These are phyloP conservation scores for Cerastoderma edule DNA, from an alignment of 2,888 invertebrate genomes.

Conservation along the genomic window DNA sequence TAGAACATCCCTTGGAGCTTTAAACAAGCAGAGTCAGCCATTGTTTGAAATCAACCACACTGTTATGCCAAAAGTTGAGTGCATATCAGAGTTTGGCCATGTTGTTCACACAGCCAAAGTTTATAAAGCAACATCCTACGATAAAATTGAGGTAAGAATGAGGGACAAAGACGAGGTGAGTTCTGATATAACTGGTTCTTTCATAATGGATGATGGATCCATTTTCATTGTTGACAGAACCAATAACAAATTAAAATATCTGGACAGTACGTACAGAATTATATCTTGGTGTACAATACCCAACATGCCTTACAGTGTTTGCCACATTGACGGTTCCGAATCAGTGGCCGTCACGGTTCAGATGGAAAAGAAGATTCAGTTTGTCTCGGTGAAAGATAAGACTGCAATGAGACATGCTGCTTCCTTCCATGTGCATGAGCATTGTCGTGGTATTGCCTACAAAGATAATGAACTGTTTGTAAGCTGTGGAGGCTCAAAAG, in stretches of 20 bases:
- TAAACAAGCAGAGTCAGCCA: not conserved
- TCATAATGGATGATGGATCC: not conserved
- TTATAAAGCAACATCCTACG: too few species aligned
- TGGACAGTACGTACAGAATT: not conserved
- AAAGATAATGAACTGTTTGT: not conserved
- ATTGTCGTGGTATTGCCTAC: slow-evolving; percentile 3
- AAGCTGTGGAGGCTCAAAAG: not conserved
- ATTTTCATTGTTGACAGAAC: not conserved
- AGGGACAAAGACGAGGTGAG: not conserved
- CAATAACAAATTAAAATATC: not conserved
- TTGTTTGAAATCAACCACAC: not conserved
- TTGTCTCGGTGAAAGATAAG: not conserved
- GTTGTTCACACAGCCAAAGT: not conserved
- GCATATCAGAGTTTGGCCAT: not conserved
- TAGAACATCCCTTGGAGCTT: not conserved
- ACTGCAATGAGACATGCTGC: not conserved
- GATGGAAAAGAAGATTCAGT: not conserved
- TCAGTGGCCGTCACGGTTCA: not conserved
- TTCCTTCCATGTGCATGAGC: not conserved
- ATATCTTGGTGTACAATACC: not conserved
- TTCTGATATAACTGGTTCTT: not conserved
- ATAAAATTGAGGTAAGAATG: not conserved
- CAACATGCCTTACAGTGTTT: not conserved
- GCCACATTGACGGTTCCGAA: not conserved
- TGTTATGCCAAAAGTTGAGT: not conserved